phyloP scores from a whole-genome alignment of 2,888 invertebrate species.

The Xiphydria camelus region DNA sequence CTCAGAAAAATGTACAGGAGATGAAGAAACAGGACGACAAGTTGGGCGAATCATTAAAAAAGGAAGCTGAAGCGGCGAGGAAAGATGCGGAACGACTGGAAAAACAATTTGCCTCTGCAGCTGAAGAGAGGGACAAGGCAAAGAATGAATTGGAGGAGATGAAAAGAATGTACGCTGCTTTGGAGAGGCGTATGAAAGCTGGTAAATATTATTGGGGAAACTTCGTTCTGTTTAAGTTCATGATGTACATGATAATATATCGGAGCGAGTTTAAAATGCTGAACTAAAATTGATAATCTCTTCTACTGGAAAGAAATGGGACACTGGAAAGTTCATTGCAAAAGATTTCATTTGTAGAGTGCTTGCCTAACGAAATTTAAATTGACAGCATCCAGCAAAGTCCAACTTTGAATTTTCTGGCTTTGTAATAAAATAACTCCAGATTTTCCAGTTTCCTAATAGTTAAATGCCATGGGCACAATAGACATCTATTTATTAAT shows the following conservation, averaged over 20 bases:
- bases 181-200: slow-evolving; percentile 68
- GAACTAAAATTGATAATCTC: too few relatives aligned
- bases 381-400: too few relatives aligned
- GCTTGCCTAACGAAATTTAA: too few relatives aligned
- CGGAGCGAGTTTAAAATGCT: too few relatives aligned
- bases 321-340: neutral
- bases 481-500: too few relatives aligned
- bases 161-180: slow-evolving; percentile 73
- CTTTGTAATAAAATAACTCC: too few relatives aligned
- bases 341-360: neutral
- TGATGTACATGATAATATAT: too few relatives aligned
- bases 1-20: slow-evolving; percentile 48
- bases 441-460: too few relatives aligned
- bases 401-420: too few relatives aligned
- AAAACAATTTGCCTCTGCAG: slow-evolving; percentile 74
- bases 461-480: too few relatives aligned
- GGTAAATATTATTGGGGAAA: slow-evolving; percentile 36
- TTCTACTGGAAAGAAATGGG: too few relatives aligned
- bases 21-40: slow-evolving; percentile 63
- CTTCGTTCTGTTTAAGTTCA: too few relatives aligned
- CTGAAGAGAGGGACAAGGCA: slow-evolving; percentile 75
- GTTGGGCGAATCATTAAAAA: slow-evolving; percentile 70
- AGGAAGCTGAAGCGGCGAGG: slow-evolving; percentile 76
- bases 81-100: slow-evolving; percentile 80
- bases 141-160: slow-evolving; percentile 79